Percentiles rank a stretch among this genome's conserved stretches.
Evolutionary conservation across 2,888 invertebrate species (phyloP).

Genomic region (Cordilura impudica): DNA sequence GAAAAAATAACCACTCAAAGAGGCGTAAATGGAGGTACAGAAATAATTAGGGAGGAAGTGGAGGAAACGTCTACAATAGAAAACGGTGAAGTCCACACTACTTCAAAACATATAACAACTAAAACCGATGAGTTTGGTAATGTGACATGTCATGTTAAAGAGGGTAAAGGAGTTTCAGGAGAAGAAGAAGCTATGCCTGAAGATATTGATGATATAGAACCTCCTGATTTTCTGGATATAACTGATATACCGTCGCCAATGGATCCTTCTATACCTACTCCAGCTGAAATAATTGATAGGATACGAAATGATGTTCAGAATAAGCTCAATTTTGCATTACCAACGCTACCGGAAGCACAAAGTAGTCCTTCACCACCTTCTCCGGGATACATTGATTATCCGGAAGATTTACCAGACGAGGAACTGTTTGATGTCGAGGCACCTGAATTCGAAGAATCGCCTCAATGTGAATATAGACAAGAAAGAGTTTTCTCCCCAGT

Average conservation of each 20-base stretch:
- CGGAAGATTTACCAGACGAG: conserved; percentile 38
- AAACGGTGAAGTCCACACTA: conserved; percentile 46
- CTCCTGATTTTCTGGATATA: conserved; percentile 37
- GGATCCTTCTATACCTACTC: conserved; percentile 34
- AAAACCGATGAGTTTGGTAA: conserved; percentile 55
- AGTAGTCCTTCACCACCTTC: not conserved
- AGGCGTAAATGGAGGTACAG: conserved; percentile 22
- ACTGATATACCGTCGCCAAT: conserved; percentile 12
- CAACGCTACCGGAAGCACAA: not conserved
- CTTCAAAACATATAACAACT: conserved; percentile 48
- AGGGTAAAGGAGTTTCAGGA: conserved; percentile 12
- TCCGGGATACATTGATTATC: conserved; percentile 4
- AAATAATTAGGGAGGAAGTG: conserved; percentile 47
- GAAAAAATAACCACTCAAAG: conserved; percentile 28
- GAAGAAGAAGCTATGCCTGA: conserved; percentile 18
- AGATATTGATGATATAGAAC: conserved; percentile 33
- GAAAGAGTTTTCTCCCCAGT: not conserved
- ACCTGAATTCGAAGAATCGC: conserved; percentile 36
- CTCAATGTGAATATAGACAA: not conserved
- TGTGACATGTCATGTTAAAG: conserved; percentile 36
- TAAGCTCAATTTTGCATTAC: conserved; percentile 7
- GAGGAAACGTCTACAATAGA: conserved; percentile 42
- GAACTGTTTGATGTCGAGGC: conserved; percentile 22
- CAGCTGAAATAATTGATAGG: conserved; percentile 40
- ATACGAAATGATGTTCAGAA: conserved; percentile 36